Evolutionary conservation across 2,113 vertebrate species (phyloP).

Genomic region (Salminus brasiliensis): DNA sequence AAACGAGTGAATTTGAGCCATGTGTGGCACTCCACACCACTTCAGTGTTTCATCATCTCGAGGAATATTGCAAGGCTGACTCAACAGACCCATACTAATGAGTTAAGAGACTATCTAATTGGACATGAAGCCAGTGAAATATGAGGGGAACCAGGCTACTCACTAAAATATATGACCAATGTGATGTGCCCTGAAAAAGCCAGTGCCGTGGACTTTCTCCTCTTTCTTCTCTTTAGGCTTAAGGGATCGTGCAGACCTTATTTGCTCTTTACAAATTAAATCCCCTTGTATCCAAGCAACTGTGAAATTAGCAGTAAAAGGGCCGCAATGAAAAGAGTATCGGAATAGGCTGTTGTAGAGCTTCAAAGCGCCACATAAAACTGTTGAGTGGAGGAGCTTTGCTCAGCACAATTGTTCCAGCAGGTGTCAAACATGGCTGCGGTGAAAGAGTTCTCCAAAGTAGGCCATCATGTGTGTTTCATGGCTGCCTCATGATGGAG

Average conservation of each 20-base stretch:
- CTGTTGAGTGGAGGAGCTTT: constrained; percentile 26
- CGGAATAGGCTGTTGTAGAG: constrained; percentile 54
- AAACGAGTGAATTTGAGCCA: constrained; percentile 17
- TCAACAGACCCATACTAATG: constrained; percentile 10
- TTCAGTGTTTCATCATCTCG: constrained; percentile 26
- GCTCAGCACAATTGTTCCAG: constrained; percentile 41
- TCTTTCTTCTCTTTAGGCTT: constrained; percentile 50
- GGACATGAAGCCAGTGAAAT: constrained; percentile 6
- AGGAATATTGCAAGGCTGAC: neutral
- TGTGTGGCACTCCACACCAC: neutral
- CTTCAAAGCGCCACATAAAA: constrained; percentile 59
- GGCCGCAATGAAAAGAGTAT: constrained; percentile 62
- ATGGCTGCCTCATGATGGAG: neutral
- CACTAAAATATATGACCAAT: constrained; percentile 66
- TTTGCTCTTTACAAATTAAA: constrained; percentile 71
- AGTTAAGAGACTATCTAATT: constrained; percentile 12
- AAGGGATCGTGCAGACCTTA: constrained; percentile 59
- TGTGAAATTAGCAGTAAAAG: constrained; percentile 77
- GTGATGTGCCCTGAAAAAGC: constrained; percentile 61
- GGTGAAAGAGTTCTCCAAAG: neutral
- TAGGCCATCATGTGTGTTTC: constrained; percentile 8
- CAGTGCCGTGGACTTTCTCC: constrained; percentile 61
- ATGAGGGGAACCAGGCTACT: constrained; percentile 11
- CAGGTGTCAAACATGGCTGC: constrained; percentile 8
- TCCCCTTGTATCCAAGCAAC: constrained; percentile 68